Base-by-base conservation (phyloP, 2,888 invertebrate genomes). In the Andrena camellia region DNA sequence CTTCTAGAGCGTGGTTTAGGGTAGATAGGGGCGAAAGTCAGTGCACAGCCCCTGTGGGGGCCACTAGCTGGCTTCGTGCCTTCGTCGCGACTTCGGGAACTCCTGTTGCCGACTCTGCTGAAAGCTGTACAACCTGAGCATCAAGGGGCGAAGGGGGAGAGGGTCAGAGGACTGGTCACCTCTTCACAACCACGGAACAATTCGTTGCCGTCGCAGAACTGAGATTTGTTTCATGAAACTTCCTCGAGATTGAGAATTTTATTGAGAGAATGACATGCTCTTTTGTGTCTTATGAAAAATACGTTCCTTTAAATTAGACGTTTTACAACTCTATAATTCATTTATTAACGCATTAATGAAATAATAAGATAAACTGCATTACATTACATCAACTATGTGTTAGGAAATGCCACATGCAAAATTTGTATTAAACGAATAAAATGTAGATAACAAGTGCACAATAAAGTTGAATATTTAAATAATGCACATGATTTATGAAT, bases 21-120 rank as follows among this genome's bases (percentile, higher is more conserved):
- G 89, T 88, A 88, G 90, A 91, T 90, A 90, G 90, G 89, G 89
- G 90, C 88, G 89, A 90, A 92, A 92, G 92, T 92, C 93, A 91
- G 91, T 86, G 92, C 91, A 93, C 91, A 93, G 92, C 93, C 90
- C 93, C 93, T 93, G 84, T 91, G 93, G 93, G 93, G 93, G 92
- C 92, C 92, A 92, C 92, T 92, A 92, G 91, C 90, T 84, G 89
- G 87, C 90, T 91, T 89, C 92, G 91, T 92, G 92, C 91, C 88
- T 88, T 86, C 86, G 91, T 90, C 83, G 88, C 90, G 91, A 91
- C 92, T 91, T 91, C 90, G 88, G 86, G 88, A 91, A 93, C 92
- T 92, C 91, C 89, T 91, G 91, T 91, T 92, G 92, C 92, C 92
- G 92, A 93, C 90, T 92, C 90, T 86, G 91, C 92, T 92, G 91